Conservation (phyloP, 2,113 vertebrate genomes). For the Calyptommatus sinebrachiatus region DNA sequence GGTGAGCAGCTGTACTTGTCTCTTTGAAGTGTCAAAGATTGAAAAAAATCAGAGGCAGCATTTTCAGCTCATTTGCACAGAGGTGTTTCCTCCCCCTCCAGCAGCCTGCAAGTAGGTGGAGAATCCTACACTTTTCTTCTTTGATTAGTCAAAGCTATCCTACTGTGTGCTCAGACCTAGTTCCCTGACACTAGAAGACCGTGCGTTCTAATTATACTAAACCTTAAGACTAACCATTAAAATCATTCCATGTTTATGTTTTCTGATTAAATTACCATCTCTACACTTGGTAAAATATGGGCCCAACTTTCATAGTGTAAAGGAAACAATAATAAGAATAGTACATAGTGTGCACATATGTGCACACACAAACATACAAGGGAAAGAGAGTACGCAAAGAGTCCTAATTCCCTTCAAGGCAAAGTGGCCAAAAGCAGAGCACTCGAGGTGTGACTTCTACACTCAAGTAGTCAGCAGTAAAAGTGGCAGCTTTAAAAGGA, state of each 20-base stretch:
- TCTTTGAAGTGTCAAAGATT: conserved; percentile 45
- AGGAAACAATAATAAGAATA: background rate
- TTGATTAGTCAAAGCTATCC: conserved; percentile 8
- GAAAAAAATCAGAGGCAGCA: conserved; percentile 33
- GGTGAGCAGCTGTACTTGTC: conserved; percentile 33
- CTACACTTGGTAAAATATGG: background rate
- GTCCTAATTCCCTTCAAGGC: too few species aligned
- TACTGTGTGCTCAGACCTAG: background rate
- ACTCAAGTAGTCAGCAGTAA: too few species aligned
- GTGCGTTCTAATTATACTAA: background rate
- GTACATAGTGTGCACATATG: too few species aligned
- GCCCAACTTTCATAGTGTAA: background rate
- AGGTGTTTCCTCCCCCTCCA: conserved; percentile 36
- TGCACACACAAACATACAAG: too few species aligned
- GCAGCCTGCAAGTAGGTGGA: conserved; percentile 16
- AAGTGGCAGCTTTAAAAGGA: too few species aligned
- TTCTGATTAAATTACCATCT: background rate
- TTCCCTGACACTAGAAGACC: conserved; percentile 2
- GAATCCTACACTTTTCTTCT: background rate
- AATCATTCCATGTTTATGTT: conserved; percentile 5
- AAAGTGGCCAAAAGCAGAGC: too few species aligned
- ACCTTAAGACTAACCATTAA: background rate
- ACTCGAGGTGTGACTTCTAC: too few species aligned
- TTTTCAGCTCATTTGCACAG: conserved; percentile 50
- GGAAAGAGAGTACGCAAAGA: too few species aligned